Conservation (phyloP, 2,888 invertebrate genomes). For the Eristalis tenax region DNA sequence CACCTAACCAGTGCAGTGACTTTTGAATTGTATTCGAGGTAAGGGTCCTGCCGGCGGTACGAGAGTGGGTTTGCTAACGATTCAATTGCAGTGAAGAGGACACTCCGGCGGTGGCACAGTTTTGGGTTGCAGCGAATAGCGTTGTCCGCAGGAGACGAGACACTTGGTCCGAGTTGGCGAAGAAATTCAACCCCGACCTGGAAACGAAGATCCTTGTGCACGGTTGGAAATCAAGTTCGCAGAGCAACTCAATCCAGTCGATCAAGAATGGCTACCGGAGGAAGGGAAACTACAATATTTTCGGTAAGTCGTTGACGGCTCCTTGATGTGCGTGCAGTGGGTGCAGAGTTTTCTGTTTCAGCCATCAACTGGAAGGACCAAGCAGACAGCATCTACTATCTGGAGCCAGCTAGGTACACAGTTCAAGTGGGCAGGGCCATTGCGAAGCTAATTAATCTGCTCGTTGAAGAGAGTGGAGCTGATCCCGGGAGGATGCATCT, state of each 20-base stretch:
- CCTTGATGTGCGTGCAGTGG: not conserved
- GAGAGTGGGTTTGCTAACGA: not conserved
- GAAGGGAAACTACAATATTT: constrained; percentile 78
- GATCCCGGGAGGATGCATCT: constrained; percentile 78
- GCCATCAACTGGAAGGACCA: constrained; percentile 80
- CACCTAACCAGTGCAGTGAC: constrained; percentile 75
- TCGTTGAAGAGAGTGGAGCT: constrained; percentile 78
- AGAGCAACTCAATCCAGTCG: constrained; percentile 79
- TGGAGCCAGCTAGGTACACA: constrained; percentile 79
- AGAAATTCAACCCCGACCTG: constrained; percentile 78
- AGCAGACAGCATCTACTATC: constrained; percentile 79
- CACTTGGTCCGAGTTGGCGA: constrained; percentile 78
- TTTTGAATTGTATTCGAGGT: constrained; percentile 79
- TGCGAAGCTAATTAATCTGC: constrained; percentile 78
- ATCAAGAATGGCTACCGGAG: constrained; percentile 79
- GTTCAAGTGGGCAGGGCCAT: constrained; percentile 79
- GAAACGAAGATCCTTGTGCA: constrained; percentile 80
- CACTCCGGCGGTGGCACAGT: constrained; percentile 73
- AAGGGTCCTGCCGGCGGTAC: not conserved
- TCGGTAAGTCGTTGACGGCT: constrained; percentile 73
- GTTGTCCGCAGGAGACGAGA: constrained; percentile 77
- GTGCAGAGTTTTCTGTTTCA: constrained; percentile 32
- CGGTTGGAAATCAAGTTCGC: constrained; percentile 80
- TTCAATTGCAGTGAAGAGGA: constrained; percentile 62
- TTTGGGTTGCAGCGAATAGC: constrained; percentile 75